phyloP scores from a whole-genome alignment of 2,888 invertebrate genomes.

The Brenthis daphne region DNA sequence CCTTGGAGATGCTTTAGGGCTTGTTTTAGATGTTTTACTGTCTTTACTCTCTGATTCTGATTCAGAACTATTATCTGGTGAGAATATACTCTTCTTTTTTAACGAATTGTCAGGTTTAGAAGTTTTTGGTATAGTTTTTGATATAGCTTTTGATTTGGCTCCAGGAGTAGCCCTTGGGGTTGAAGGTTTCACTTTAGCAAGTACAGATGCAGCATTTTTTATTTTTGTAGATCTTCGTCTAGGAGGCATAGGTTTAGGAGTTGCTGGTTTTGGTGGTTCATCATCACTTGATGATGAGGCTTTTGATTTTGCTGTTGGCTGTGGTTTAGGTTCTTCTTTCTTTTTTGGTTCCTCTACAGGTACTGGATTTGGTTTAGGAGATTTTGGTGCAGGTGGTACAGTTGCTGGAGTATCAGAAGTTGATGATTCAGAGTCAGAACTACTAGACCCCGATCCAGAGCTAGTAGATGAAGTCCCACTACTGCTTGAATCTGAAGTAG shows the following conservation, averaged over 20 bases:
- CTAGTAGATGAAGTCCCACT: slow-evolving; percentile 87
- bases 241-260: slow-evolving; percentile 63
- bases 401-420: slow-evolving; percentile 66
- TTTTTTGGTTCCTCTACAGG: slow-evolving; percentile 64
- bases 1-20: slow-evolving; percentile 60
- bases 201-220: slow-evolving; percentile 84
- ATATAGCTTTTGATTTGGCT: slow-evolving; percentile 67
- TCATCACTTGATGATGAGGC: slow-evolving; percentile 84
- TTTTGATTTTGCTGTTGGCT: slow-evolving; percentile 68
- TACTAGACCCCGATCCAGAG: slow-evolving; percentile 86
- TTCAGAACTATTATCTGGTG: slow-evolving; percentile 86
- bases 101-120: slow-evolving; percentile 51
- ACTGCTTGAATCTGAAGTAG: slow-evolving; percentile 86
- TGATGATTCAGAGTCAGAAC: slow-evolving; percentile 87
- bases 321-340: slow-evolving; percentile 63
- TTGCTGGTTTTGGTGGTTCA: slow-evolving; percentile 72
- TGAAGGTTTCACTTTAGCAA: slow-evolving; percentile 79
- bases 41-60: slow-evolving; percentile 69
- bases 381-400: slow-evolving; percentile 55
- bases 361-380: slow-evolving; percentile 66
- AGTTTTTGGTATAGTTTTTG: slow-evolving; percentile 69
- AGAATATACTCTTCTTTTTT: slow-evolving; percentile 91
- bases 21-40: slow-evolving; percentile 52
- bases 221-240: slow-evolving; percentile 83
- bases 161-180: slow-evolving; percentile 58